Evolutionary conservation across 1,140 invertebrate genomes (phyloP), one percentile per base, ranked within the genome.

Genomic region (Sitobion miscanthi): DNA sequence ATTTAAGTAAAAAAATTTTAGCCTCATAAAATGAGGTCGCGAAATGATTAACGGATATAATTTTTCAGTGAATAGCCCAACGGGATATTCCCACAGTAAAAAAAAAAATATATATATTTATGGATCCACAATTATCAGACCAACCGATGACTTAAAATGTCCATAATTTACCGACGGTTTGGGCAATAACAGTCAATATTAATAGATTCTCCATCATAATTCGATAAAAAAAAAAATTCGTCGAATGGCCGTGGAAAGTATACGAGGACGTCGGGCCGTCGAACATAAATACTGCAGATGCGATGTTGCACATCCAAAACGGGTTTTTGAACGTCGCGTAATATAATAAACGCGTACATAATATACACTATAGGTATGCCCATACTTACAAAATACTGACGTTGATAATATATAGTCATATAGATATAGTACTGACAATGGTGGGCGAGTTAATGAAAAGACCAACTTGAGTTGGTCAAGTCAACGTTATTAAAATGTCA

Each of bases 61-160:
- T 45, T 85, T 85, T 30, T 85, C 38, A 77, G 62, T n/a, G 62
- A 77, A 77, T 77, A 77, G 62, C 62, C 62, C 62, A 77, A 77
- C 62, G 62, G 62, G 62, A 77, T 77, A 77, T 77, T 77, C 62
- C 62, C 62, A 77, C 62, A 77, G 30, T 77, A n/a, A 17, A 77
- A 57, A 77, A 57, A 77, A 77, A 77, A n/a, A 77, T 14, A 69
- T 17, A 77, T n/a, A 77, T 77, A 77, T 77, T 77, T 85, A 85
- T 85, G 23, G 83, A 45, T 42, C 83, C 38, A 42, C 83, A 42
- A 45, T 85, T 42, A 85, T 85, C 11, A 85, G 38, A 85, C 83
- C 38, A 42, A 85, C 38, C 83, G 21, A 45, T 42, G 38, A 85
- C 38, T 85, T 85, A 45, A 85, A 85, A 23, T 85, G 83, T 85